Percentiles rank a stretch among this genome's conserved stretches.
These are phyloP conservation scores for Caligus rogercresseyi DNA, from an alignment of 1,140 invertebrate species.

Conservation along the genomic window DNA sequence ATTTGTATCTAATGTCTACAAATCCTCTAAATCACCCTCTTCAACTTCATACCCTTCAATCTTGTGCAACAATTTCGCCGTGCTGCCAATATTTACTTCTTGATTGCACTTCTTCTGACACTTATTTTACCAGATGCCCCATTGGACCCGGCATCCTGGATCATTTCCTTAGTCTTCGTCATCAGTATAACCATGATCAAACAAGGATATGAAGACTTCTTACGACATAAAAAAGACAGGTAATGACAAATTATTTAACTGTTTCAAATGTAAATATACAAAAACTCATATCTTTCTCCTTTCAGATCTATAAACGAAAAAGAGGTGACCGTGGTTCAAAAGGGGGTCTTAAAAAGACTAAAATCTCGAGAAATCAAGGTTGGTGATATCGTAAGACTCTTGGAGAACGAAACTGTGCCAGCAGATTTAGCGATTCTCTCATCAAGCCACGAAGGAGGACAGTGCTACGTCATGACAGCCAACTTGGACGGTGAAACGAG, in stretches of 20 bases:
- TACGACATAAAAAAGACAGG: slow-evolving; percentile 51
- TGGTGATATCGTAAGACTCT: slow-evolving; percentile 53
- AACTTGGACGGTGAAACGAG: slow-evolving; percentile 53
- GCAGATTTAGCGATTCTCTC: slow-evolving; percentile 57
- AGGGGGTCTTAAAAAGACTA: slow-evolving; percentile 18
- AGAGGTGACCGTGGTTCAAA: neutral
- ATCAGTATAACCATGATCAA: slow-evolving; percentile 52
- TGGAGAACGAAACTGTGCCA: slow-evolving; percentile 50
- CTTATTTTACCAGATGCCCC: slow-evolving; percentile 33
- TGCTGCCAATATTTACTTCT: slow-evolving; percentile 67
- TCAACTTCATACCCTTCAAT: slow-evolving; percentile 65
- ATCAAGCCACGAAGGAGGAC: slow-evolving; percentile 31
- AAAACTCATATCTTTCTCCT: neutral
- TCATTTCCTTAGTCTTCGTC: slow-evolving; percentile 54
- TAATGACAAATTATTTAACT: slow-evolving; percentile 36
- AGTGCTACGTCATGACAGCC: slow-evolving; percentile 44
- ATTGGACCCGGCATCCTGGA: slow-evolving; percentile 51
- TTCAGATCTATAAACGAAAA: slow-evolving; percentile 15
- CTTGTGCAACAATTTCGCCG: slow-evolving; percentile 63
- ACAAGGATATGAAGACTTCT: slow-evolving; percentile 66
- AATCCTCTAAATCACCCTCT: slow-evolving; percentile 39
- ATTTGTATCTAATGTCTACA: neutral
- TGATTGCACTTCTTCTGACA: slow-evolving; percentile 43
- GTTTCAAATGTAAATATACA: neutral
- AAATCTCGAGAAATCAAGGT: slow-evolving; percentile 35